Evolutionary conservation across 2,888 invertebrate genomes (phyloP), one percentile per base, ranked within the genome.

Genomic region (Marronus borbonicus): DNA sequence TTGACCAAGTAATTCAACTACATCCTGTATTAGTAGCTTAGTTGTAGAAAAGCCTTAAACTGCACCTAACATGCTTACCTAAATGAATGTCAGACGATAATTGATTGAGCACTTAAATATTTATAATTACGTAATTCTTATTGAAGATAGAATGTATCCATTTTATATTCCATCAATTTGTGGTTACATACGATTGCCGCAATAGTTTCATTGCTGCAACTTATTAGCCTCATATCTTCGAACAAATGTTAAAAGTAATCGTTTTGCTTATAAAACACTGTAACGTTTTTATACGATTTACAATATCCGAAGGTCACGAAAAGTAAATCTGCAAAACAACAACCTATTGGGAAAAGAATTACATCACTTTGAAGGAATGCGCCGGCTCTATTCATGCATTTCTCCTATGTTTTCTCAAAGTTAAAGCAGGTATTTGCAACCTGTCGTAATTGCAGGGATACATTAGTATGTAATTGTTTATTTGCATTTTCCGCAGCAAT

Each of bases 321-420:
- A 49, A 28, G 28, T 68, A 50, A 50, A 50, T 50, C 68, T 14
- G 50, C 50, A 3, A 28, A 44, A 68, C 49, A 68, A 68, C 50
- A 68, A 68, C 28, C 49, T 39, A 68, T 50, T 68, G 68, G 14
- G 50, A 68, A 68, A 68, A 58, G 50, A 68, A 68, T 68, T 68
- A 68, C 68, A 68, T 68, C 68, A 68, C 24, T 28, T 50, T 50
- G 50, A 20, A 36, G 52, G 68, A 68, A 68, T 68, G 68, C 49
- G 14, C 68, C 50, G 50, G 49, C 28, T 24, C 1, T 68, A 50
- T 68, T 68, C 24, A 49, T 28, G 24, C 50, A 68, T 52, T 68
- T 50, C 24, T 68, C 68, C 49, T 10, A 8, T 49, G 20, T 66
- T 66, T 66, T 68, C n/a, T 17, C 39, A 65, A 36, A 36, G 8